These are phyloP conservation scores for Toxotes chatareus DNA, from an alignment of 2,113 vertebrate genomes.

Conservation along the genomic window DNA sequence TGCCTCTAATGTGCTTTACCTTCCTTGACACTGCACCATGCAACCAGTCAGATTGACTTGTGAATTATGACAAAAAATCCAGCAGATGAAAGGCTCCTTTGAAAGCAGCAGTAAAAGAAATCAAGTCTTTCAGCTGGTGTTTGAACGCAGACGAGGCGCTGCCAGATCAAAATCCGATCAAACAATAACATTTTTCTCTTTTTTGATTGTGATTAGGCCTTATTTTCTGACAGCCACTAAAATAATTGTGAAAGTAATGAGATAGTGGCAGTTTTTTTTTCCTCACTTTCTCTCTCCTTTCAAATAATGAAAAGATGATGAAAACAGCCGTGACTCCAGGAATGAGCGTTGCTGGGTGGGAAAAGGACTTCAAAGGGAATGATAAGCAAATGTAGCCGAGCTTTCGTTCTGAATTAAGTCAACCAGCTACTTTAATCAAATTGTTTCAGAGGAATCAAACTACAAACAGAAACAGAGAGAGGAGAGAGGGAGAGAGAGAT, in stretches of 20 bases:
- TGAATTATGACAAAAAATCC: slow-evolving; percentile 76
- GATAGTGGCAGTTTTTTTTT: slow-evolving; percentile 53
- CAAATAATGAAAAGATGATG: slow-evolving; percentile 72
- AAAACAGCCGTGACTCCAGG: slow-evolving; percentile 74
- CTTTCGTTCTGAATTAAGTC: slow-evolving; percentile 77
- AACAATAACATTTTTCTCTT: slow-evolving; percentile 77
- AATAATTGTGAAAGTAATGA: slow-evolving; percentile 82
- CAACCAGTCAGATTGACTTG: slow-evolving; percentile 69
- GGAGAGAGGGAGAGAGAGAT: slow-evolving; percentile 17
- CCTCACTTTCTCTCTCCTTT: slow-evolving; percentile 46
- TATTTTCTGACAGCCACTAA: slow-evolving; percentile 77
- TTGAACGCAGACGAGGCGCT: slow-evolving; percentile 57
- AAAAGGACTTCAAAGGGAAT: slow-evolving; percentile 80
- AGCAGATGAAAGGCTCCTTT: slow-evolving; percentile 79
- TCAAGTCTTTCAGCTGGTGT: slow-evolving; percentile 65
- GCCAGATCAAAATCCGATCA: slow-evolving; percentile 78
- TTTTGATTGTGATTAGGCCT: slow-evolving; percentile 77
- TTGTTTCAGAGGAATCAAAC: slow-evolving; percentile 78
- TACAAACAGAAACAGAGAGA: slow-evolving; percentile 57
- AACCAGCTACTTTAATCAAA: slow-evolving; percentile 78
- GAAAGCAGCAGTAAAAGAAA: slow-evolving; percentile 73
- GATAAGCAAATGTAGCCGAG: slow-evolving; percentile 73
- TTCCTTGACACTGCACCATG: slow-evolving; percentile 63
- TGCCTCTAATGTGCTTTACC: slow-evolving; percentile 73
- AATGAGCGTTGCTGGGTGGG: slow-evolving; percentile 61